Evolutionary conservation across 2,888 invertebrate species (phyloP).

Genomic region (Gymnosoma rotundatum): DNA sequence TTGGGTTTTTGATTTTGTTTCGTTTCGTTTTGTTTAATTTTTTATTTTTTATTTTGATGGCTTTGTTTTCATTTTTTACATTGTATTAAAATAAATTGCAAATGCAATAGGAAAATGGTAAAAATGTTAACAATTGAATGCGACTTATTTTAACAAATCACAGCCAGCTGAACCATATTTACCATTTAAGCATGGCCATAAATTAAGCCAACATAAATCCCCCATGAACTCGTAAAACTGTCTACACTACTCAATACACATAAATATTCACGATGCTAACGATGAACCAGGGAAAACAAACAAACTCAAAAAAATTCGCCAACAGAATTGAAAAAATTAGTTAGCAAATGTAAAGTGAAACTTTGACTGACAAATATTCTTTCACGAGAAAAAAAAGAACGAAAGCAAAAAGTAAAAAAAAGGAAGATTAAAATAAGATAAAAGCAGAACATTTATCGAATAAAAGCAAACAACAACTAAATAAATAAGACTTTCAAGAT

Average conservation of each 20-base stretch:
- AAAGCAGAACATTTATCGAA: slow-evolving; percentile 9
- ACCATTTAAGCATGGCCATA: slow-evolving; percentile 68
- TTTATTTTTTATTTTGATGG: no score
- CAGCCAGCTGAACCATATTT: slow-evolving; percentile 53
- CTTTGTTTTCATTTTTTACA: not conserved
- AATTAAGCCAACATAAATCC: slow-evolving; percentile 69
- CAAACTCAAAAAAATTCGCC: not conserved
- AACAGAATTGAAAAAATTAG: slow-evolving; percentile 8
- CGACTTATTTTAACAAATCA: slow-evolving; percentile 3
- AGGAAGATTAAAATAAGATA: slow-evolving; percentile 13
- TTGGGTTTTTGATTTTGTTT: not conserved
- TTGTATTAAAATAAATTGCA: slow-evolving; percentile 26
- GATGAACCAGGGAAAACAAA: slow-evolving; percentile 37
- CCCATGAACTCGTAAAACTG: slow-evolving; percentile 67
- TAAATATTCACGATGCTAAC: slow-evolving; percentile 33
- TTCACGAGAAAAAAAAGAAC: slow-evolving; percentile 4
- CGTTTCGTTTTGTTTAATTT: not conserved
- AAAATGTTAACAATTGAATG: slow-evolving; percentile 66
- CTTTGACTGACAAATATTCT: slow-evolving; percentile 25
- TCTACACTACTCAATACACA: slow-evolving; percentile 64
- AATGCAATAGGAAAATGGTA: slow-evolving; percentile 53
- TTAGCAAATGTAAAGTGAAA: slow-evolving; percentile 8
- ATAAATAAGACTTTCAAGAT: slow-evolving; percentile 23
- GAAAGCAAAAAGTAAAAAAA: not conserved
- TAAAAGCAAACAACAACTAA: slow-evolving; percentile 10